phyloP scores from a whole-genome alignment of 2,797 vertebrate genomes.

The Mus caroli region DNA sequence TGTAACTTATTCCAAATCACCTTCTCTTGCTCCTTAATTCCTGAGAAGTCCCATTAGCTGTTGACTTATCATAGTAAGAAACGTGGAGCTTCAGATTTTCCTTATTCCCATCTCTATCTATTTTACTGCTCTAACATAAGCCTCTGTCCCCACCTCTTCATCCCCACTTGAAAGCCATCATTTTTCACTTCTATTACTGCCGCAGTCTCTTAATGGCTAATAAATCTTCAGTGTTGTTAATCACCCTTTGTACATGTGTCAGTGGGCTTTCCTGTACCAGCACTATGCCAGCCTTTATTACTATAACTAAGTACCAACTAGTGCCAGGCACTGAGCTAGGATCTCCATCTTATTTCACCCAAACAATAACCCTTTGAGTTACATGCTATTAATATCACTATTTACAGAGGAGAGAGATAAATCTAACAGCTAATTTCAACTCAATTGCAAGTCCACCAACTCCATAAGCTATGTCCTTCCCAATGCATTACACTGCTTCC shows the following conservation, averaged over 20 bases:
- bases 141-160: conserved; percentile 4
- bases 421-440: conserved; percentile 41
- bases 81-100: background rate
- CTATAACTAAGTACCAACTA: conserved; percentile 6
- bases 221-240: conserved; percentile 30
- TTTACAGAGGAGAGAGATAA: conserved; percentile 37
- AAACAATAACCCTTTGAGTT: conserved; percentile 17
- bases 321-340: background rate
- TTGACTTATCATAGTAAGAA: conserved; percentile 38
- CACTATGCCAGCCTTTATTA: background rate
- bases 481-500: background rate
- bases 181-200: conserved; percentile 49
- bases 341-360: conserved; percentile 40
- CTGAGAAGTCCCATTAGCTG: conserved; percentile 14
- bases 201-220: conserved; percentile 21
- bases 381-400: background rate
- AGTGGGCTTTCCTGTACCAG: conserved; percentile 25
- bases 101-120: background rate
- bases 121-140: background rate
- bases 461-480: background rate
- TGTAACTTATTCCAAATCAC: conserved; percentile 18
- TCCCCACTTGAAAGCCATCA: background rate
- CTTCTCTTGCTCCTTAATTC: conserved; percentile 31
- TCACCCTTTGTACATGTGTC: conserved; percentile 13
- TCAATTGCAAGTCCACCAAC: background rate